Base-by-base conservation (phyloP, 1,140 invertebrate genomes). In the Drosophila paulistorum region DNA sequence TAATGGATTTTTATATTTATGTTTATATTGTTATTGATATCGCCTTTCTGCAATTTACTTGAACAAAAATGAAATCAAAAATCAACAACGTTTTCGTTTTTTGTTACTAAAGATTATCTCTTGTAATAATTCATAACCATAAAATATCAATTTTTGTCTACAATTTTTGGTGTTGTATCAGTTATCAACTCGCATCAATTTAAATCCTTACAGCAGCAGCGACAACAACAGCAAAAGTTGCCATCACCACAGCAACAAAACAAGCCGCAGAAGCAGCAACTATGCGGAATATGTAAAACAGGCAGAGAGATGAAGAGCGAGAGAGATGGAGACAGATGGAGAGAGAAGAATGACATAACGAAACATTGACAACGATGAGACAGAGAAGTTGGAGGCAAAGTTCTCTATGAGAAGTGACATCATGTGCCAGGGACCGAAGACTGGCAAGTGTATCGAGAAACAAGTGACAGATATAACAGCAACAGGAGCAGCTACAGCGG, bases 91-190 rank as follows among this genome's bases (percentile, higher is more conserved):
- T 30, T 41, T 71, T 13, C 4, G 14, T 83, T 69, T 64, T 66
- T 70, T 78, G 66, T 10, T 37, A 1, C 4, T 51, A 5, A 20
- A 77, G 84, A 89, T 89, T 89, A 89, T 89, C 80, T 67, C 66
- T 75, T 71, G 68, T 64, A 84, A 89, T 89, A 89, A 89, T 89
- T 89, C 81, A 89, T 89, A 89, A 78, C 80, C 84, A 89, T 89
- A 89, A 89, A 89, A 89, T 84, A 89, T 89, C 84, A 89, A 89
- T 89, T 89, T 83, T 83, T 84, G 80, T 76, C 74, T 70, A 81
- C 63, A 85, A 69, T 81, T 84, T 82, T 65, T 48, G 69, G 48
- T 11, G 45, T 63, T 37, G 14, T 48, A 64, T 65, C 54, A 70
- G 67, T 68, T 80, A 84, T 83, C 77, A 69, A 48, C 65, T 59